These are phyloP conservation scores for Pachypanchax playfairii DNA, from an alignment of 2,113 vertebrate genomes.

Conservation along the genomic window DNA sequence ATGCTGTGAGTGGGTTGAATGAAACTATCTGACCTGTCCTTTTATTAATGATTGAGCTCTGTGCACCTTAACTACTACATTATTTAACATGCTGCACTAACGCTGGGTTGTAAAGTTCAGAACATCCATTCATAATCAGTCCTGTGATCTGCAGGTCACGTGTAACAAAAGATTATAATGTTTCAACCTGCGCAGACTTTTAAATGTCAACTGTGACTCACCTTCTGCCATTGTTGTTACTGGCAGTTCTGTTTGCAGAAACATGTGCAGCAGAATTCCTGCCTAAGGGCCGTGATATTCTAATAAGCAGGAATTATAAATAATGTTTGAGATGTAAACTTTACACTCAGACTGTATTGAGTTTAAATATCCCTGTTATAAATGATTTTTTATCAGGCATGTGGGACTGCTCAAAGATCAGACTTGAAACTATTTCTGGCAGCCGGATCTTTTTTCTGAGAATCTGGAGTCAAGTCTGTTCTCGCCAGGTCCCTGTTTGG, in stretches of 20 bases:
- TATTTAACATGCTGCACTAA: neutral
- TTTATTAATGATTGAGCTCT: constrained; percentile 9
- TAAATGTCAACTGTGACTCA: constrained; percentile 26
- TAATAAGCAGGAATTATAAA: neutral
- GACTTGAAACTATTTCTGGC: neutral
- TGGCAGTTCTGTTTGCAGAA: constrained; percentile 2
- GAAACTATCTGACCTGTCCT: neutral
- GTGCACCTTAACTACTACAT: neutral
- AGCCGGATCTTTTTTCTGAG: neutral
- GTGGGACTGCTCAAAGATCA: neutral
- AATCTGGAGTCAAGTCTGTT: constrained; percentile 40
- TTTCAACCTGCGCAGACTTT: neutral
- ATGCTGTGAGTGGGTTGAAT: constrained; percentile 75
- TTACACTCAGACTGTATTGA: neutral
- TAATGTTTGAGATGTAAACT: neutral
- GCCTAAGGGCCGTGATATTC: neutral
- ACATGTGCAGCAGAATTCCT: neutral
- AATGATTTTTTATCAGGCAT: neutral
- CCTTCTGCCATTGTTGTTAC: constrained; percentile 1
- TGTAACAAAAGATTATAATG: neutral
- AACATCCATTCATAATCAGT: neutral
- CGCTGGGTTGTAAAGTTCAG: neutral
- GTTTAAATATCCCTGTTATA: neutral
- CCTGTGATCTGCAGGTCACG: neutral
- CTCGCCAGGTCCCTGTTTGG: constrained; percentile 31